Percentiles rank a stretch among this genome's conserved stretches.
Evolutionary conservation across 2,797 vertebrate species (phyloP).

Genomic region (Mallotus villosus): DNA sequence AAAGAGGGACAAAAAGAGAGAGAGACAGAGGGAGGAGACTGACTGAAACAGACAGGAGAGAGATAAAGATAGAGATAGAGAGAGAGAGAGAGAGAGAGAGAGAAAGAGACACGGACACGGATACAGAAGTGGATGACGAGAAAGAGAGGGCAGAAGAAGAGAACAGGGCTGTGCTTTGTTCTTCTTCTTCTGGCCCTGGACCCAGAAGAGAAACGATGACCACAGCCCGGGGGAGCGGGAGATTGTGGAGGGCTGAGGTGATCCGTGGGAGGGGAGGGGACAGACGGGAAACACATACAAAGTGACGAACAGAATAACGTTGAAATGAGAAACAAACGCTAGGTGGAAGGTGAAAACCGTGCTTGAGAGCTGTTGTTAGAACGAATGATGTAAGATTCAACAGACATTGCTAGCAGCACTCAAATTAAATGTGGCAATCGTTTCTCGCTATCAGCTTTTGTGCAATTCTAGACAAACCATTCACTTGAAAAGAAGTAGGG

Average conservation of each 20-base stretch:
- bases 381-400: not conserved
- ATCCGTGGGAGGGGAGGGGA: constrained; percentile 16
- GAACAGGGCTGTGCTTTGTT: constrained; percentile 56
- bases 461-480: too few relatives aligned
- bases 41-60: not conserved
- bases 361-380: too few relatives aligned
- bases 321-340: too few relatives aligned
- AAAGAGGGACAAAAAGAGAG: not conserved
- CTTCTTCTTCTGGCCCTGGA: constrained; percentile 34
- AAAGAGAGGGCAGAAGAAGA: not conserved
- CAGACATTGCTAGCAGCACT: not conserved
- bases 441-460: too few relatives aligned
- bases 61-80: not conserved
- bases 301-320: constrained; percentile 11
- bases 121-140: not conserved
- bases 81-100: not conserved
- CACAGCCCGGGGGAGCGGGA: constrained; percentile 38
- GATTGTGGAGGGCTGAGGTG: constrained; percentile 34
- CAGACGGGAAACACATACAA: constrained; percentile 29
- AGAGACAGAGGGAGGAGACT: not conserved
- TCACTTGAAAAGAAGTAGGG: not conserved
- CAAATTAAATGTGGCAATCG: not conserved
- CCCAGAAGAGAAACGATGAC: constrained; percentile 39
- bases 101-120: not conserved
- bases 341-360: not conserved